Conservation (phyloP, 92 coral and sea anemone species). For the Ricordea florida region DNA sequence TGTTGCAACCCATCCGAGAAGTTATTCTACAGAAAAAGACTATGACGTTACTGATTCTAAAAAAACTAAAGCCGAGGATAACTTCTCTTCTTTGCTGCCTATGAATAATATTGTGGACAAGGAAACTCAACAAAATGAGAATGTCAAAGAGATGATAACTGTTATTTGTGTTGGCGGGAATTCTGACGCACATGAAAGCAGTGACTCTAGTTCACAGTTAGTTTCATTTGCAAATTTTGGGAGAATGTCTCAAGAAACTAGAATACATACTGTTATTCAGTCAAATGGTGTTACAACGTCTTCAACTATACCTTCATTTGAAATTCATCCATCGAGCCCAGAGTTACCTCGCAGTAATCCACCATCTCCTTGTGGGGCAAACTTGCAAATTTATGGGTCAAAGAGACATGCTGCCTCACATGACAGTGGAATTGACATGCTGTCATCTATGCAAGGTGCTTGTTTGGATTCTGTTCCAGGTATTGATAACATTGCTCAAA, state of each 20-base stretch:
- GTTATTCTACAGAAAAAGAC: too few relatives aligned
- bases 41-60: too few relatives aligned
- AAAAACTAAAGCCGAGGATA: too few relatives aligned
- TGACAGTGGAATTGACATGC: conserved; percentile 43
- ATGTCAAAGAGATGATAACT: too few relatives aligned
- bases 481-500: too few relatives aligned
- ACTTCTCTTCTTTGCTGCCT: too few relatives aligned
- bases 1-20: too few relatives aligned
- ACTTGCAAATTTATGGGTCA: too few relatives aligned
- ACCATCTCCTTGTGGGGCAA: conserved; percentile 5
- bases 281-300: not conserved
- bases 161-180: too few relatives aligned
- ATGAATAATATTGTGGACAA: too few relatives aligned
- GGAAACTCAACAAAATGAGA: too few relatives aligned
- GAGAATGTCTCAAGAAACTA: not conserved
- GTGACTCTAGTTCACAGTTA: not conserved
- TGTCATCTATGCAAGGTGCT: conserved; percentile 12
- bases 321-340: conserved; percentile 23
- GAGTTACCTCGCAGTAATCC: not conserved
- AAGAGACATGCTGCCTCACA: conserved; percentile 29
- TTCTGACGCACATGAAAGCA: not conserved
- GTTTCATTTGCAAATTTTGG: not conserved
- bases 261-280: not conserved
- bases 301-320: conserved; percentile 10
- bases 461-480: not conserved